A percentile compares a stretch with the other conserved stretches of the same genome.
These are phyloP conservation scores for Bujurquina vittata DNA, from an alignment of 2,113 vertebrate species.

Conservation along the genomic window DNA sequence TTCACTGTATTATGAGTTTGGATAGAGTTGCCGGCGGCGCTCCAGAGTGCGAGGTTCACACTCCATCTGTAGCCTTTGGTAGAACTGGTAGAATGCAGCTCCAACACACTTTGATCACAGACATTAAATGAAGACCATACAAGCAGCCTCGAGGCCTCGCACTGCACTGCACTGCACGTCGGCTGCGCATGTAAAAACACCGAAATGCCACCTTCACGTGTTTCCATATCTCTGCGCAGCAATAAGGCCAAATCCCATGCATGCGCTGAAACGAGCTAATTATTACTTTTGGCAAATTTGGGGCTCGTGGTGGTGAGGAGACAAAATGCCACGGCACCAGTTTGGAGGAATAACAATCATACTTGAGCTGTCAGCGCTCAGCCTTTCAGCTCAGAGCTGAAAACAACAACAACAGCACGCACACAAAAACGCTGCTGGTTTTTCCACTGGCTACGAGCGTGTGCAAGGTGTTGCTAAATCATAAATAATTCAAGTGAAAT, in stretches of 20 bases:
- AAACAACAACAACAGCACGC: conserved; percentile 16
- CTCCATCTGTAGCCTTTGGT: conserved; percentile 38
- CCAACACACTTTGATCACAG: conserved; percentile 51
- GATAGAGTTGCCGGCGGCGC: conserved; percentile 40
- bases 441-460: conserved; percentile 33
- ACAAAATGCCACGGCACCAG: conserved; percentile 13
- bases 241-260: conserved; percentile 20
- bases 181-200: conserved; percentile 4
- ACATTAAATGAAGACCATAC: conserved; percentile 33
- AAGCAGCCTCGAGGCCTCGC: conserved; percentile 16
- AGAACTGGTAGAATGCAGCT: conserved; percentile 25
- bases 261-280: background rate
- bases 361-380: conserved; percentile 16
- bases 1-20: conserved; percentile 36
- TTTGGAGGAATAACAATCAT: conserved; percentile 46
- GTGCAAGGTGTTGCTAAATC: conserved; percentile 24
- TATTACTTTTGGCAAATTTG: conserved; percentile 35
- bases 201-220: background rate
- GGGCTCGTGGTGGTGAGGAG: background rate
- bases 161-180: background rate
- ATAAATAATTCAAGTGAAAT: conserved; percentile 61
- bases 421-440: background rate
- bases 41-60: background rate
- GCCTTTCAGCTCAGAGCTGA: conserved; percentile 34
- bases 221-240: conserved; percentile 1